Base-by-base conservation (phyloP, 2,888 invertebrate species). In the Euplexia lucipara region DNA sequence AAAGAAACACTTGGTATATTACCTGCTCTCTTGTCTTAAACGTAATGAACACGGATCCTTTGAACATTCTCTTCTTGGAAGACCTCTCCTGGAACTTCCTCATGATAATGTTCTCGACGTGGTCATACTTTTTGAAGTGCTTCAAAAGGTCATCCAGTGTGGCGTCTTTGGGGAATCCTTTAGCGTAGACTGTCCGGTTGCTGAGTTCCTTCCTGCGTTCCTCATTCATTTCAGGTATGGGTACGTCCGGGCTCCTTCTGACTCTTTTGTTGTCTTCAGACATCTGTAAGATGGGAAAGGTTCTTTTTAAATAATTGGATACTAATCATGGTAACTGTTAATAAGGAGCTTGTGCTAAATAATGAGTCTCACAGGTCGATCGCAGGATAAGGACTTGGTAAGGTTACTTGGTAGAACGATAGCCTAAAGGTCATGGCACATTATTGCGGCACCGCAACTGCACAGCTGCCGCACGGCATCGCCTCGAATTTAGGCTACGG, bases 11-110 rank as follows among this genome's bases (percentile, higher is more conserved):
- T n/a, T n/a, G 0, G 8, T 48, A 7, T 48, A 53, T 70, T 82
- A 94, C 95, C 90, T 97, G 96, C 59, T 98, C 99, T 58, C 96
- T 95, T 34, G 96, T 97, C 82, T 97, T 96, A 90, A 99, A 99
- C 6, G 98, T 97, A 10, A 97, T 97, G 90, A 99, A 99, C 52
- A 99, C 97, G 1, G 99, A 99, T 53, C 99, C 99, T 94, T 99
- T 98, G 88, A 98, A 98, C 67, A 96, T 90, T 54, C 96, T 95
- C 49, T 96, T 95, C 86, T 97, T 97, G 2, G 96, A 95, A 1
- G 95, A 92, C 75, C 96, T 96, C 78, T 97, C 97, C 54, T 90
- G 90, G 78, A 96, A 97, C 63, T 85, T 90, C 61, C 96, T 95
- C 95, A 97, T 96, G 2, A 95, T 95, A 12, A 98, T 93, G 81